Conservation (phyloP, 2,113 vertebrate genomes). For the Urocitellus parryii region DNA sequence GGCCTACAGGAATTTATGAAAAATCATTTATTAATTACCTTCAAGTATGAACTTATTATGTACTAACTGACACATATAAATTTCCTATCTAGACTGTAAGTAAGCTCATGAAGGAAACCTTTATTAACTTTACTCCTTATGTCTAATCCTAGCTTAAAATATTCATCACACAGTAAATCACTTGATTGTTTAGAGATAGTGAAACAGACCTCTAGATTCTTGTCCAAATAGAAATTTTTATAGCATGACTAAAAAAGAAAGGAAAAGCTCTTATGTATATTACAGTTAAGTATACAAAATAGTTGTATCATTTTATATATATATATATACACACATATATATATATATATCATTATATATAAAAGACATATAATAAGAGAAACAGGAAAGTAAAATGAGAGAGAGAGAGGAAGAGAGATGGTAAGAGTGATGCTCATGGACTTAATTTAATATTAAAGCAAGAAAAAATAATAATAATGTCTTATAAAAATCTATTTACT, state of each 20-base stretch:
- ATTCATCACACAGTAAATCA: not conserved
- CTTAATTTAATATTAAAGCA: not conserved
- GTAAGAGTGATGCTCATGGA: too few relatives aligned
- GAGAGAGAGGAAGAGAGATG: not conserved
- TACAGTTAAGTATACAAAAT: not conserved
- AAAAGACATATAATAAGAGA: not conserved
- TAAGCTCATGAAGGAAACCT: not conserved
- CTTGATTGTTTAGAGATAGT: not conserved
- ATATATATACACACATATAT: too few relatives aligned
- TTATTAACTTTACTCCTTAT: not conserved
- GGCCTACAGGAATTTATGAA: not conserved
- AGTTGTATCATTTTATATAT: not conserved
- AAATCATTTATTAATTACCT: not conserved
- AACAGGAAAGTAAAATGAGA: not conserved
- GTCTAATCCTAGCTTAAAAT: not conserved
- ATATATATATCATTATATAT: not conserved
- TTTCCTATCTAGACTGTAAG: not conserved
- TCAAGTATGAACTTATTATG: not conserved
- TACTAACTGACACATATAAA: not conserved
- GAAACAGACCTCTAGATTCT: not conserved
- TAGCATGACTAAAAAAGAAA: not conserved
- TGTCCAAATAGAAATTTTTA: not conserved
- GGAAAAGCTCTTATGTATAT: not conserved
- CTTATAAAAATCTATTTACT: not conserved
- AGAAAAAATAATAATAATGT: not conserved